phyloP scores from a whole-genome alignment of 2,888 invertebrate species.

The Caprella mutica region DNA sequence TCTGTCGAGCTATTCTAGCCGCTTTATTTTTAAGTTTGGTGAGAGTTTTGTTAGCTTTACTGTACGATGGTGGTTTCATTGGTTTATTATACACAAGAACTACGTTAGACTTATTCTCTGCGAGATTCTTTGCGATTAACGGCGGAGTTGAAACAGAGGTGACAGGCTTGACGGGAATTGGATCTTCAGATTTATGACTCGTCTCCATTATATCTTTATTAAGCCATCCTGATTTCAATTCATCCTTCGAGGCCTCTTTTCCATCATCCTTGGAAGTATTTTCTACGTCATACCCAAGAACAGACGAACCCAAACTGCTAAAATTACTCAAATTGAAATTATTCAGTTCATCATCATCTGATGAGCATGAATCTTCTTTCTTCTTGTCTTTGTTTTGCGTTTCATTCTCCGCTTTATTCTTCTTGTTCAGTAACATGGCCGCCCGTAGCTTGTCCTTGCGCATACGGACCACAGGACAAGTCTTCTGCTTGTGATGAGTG shows the following conservation, averaged over 20 bases:
- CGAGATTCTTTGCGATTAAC: too few relatives aligned
- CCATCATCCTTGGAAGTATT: neutral
- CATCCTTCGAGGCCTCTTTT: neutral
- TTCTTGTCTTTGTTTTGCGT: neutral
- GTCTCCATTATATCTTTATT: constrained; percentile 5
- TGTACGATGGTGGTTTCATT: too few relatives aligned
- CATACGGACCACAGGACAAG: constrained; percentile 20
- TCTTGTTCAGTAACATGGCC: constrained; percentile 29
- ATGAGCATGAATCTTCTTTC: neutral
- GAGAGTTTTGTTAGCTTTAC: too few relatives aligned
- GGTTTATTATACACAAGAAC: too few relatives aligned
- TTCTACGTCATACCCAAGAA: neutral
- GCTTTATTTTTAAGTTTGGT: too few relatives aligned
- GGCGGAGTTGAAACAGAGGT: too few relatives aligned
- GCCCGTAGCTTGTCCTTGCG: constrained; percentile 24
- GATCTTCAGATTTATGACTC: too few relatives aligned
- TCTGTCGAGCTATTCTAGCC: too few relatives aligned
- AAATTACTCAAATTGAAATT: constrained; percentile 8
- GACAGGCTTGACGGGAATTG: too few relatives aligned
- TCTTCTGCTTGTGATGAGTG: constrained; percentile 19
- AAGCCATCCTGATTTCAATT: neutral
- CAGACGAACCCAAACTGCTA: constrained; percentile 4
- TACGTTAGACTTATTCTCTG: too few relatives aligned
- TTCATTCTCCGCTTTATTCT: neutral
- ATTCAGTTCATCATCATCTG: neutral